phyloP scores from a whole-genome alignment of 2,888 invertebrate genomes.

The Agrochola litura region DNA sequence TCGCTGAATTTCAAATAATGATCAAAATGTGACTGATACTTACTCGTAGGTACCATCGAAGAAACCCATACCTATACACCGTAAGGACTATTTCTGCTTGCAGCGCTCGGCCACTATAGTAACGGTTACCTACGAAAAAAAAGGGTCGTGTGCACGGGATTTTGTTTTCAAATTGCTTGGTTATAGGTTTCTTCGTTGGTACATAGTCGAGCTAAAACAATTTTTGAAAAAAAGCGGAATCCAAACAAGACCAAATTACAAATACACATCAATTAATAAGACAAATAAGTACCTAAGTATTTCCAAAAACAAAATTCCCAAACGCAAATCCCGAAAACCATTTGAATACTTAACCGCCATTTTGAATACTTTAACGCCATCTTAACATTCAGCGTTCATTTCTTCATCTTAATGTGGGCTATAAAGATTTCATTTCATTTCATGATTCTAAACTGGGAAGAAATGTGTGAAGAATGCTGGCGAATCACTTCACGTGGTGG shows the following conservation, averaged over 20 bases:
- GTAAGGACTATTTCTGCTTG: too few species aligned
- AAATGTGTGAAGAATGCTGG: constrained; percentile 38
- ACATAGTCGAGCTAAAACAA: background rate
- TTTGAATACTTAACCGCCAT: constrained; percentile 19
- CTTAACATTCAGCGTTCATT: constrained; percentile 17
- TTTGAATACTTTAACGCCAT: constrained; percentile 29
- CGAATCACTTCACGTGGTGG: constrained; percentile 42
- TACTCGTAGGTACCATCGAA: too few species aligned
- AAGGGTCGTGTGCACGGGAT: too few species aligned
- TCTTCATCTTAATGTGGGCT: constrained; percentile 35
- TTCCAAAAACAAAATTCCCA: background rate
- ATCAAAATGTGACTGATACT: background rate
- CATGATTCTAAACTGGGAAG: constrained; percentile 49
- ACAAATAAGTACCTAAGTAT: background rate
- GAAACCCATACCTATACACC: too few species aligned
- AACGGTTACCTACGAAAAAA: too few species aligned
- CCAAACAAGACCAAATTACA: background rate
- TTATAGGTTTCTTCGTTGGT: too few species aligned
- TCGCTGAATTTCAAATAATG: background rate
- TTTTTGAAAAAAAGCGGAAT: background rate
- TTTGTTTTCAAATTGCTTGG: too few species aligned
- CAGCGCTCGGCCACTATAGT: too few species aligned
- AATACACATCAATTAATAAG: too few species aligned
- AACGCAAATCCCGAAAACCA: background rate
- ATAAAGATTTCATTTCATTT: constrained; percentile 51